Base-by-base conservation (phyloP, 2,888 invertebrate species). In the Polydrusus cervinus region DNA sequence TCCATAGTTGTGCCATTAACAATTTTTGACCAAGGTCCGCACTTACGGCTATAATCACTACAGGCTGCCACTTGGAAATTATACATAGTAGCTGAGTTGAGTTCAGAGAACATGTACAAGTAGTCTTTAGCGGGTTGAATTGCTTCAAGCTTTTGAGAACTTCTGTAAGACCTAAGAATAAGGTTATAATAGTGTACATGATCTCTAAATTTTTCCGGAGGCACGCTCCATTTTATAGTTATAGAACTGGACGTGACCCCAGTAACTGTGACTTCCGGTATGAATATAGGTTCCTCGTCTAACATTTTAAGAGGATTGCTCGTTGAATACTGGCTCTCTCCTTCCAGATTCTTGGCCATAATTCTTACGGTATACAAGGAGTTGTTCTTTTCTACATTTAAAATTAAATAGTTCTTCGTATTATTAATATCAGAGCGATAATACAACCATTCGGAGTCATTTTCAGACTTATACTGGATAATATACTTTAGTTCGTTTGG, bases 1-100 rank as follows among this genome's bases (percentile, higher is more conserved):
- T 96, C 96, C 88, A 95, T 89, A 0, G 96, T 96, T 0, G 93
- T 93, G 0, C 94, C 96, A 83, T 93, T 93, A 78, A 94, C 93
- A 80, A 91, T 89, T 40, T 90, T 89, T 0, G 96, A 96, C 93
- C 93, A 94, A 11, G 92, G 89, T 0, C 95, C 95, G 84, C 96
- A 97, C 49, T 89, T 87, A 79, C 90, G 89, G 0, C 93, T 93
- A 81, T 92, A 93, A 80, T 95, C 93, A 72, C 93, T 95, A 83
- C 97, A 96, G 0, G 96, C 95, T 38, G 93, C 89, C 0, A 94
- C 94, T 89, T 92, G 92, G 84, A 96, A 95, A 77, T 91, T 90
- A 82, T 96, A 96, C 34, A 92, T 93, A 38, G 94, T 95, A 14
- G 94, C 94, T 0, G 96, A 93, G 80, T 92, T 90, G 65, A 96